Percentiles rank a stretch among this genome's conserved stretches.
Evolutionary conservation across 2,113 vertebrate species (phyloP).

Genomic region (Gobiocypris rarus): DNA sequence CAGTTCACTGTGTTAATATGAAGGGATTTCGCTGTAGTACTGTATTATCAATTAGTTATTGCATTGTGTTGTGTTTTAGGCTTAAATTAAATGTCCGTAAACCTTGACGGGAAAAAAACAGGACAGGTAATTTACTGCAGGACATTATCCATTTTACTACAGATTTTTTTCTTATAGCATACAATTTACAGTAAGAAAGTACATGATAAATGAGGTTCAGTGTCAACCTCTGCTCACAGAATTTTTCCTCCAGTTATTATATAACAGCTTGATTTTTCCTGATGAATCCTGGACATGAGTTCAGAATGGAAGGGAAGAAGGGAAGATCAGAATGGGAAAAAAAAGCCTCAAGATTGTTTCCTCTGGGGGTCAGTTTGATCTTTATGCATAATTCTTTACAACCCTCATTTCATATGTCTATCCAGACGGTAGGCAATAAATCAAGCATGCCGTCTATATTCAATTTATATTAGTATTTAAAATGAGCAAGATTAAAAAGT

Average conservation of each 20-base stretch:
- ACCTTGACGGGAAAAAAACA: background rate
- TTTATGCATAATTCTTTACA: conserved; percentile 1
- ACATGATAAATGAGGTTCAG: conserved; percentile 3
- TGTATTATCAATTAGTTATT: background rate
- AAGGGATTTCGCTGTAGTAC: background rate
- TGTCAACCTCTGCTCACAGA: background rate
- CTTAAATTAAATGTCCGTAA: background rate
- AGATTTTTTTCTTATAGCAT: background rate
- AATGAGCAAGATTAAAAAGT: conserved; percentile 19
- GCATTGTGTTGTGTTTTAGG: background rate
- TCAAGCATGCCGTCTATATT: conserved; percentile 28
- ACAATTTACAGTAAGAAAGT: conserved; percentile 2
- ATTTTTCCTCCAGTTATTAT: background rate
- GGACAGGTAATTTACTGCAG: background rate
- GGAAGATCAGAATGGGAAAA: background rate
- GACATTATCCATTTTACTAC: background rate
- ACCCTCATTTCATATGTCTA: background rate
- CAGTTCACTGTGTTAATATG: background rate
- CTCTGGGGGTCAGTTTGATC: conserved; percentile 10
- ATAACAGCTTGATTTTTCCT: background rate
- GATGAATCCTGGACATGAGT: background rate
- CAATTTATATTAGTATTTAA: conserved; percentile 8
- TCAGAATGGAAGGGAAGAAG: no score
- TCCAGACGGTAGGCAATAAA: conserved; percentile 4
- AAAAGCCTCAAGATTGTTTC: background rate